These are phyloP conservation scores for Drosophila sulfurigaster DNA, from an alignment of 1,140 invertebrate genomes.

Conservation along the genomic window DNA sequence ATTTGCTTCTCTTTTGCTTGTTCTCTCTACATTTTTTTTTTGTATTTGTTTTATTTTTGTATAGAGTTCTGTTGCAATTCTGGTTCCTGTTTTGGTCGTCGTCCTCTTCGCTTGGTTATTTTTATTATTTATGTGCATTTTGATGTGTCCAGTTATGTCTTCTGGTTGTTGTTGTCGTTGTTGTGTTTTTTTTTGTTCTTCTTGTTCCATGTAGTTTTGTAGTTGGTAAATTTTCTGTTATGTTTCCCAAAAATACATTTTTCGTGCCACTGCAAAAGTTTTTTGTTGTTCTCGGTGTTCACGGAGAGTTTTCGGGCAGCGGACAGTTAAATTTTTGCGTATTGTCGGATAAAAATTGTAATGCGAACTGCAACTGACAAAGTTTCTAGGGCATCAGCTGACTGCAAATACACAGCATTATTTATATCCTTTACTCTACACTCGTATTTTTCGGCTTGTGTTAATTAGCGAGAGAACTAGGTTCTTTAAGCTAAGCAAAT, in stretches of 20 bases:
- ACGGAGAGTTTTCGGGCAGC: neutral
- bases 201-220: constrained; percentile 47
- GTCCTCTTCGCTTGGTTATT: constrained; percentile 58
- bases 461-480: constrained; percentile 61
- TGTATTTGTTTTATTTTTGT: constrained; percentile 42
- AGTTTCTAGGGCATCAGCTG: constrained; percentile 38
- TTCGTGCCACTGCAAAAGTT: constrained; percentile 41
- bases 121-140: constrained; percentile 83
- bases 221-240: constrained; percentile 46
- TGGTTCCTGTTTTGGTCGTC: constrained; percentile 62
- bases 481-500: constrained; percentile 10
- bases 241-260: constrained; percentile 45
- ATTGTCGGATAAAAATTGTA: constrained; percentile 66
- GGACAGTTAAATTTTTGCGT: constrained; percentile 49
- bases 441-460: constrained; percentile 18
- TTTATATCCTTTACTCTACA: constrained; percentile 10
- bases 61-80: constrained; percentile 34
- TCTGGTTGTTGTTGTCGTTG: constrained; percentile 36
- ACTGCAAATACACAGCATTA: constrained; percentile 34
- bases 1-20: constrained; percentile 29
- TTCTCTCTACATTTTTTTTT: neutral
- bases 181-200: constrained; percentile 23
- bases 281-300: constrained; percentile 32
- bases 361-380: constrained; percentile 46
- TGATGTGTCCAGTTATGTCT: constrained; percentile 71